These are phyloP conservation scores for Smithornis capensis DNA, from an alignment of 2,113 vertebrate genomes.

Conservation along the genomic window DNA sequence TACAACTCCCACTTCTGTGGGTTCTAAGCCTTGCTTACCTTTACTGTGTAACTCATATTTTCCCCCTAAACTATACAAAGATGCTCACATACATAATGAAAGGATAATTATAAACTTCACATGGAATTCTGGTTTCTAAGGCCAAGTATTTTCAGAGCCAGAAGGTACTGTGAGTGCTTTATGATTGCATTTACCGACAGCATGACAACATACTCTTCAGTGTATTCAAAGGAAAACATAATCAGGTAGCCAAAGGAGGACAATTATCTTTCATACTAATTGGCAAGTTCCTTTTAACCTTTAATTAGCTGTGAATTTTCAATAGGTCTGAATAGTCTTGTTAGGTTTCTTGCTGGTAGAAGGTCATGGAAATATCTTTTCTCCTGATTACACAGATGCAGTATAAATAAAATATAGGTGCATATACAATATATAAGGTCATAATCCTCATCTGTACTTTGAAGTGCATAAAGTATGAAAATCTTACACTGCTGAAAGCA, in stretches of 20 bases:
- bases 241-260: conserved; percentile 71
- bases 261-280: conserved; percentile 75
- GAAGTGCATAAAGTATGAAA: conserved; percentile 43
- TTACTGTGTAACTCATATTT: not conserved
- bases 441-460: conserved; percentile 41
- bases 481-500: conserved; percentile 36
- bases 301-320: conserved; percentile 77
- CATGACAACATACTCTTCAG: conserved; percentile 50
- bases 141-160: conserved; percentile 41
- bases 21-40: not conserved
- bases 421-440: conserved; percentile 34
- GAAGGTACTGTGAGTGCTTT: not conserved
- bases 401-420: conserved; percentile 67
- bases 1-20: not conserved
- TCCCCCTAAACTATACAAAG: not conserved
- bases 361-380: conserved; percentile 65
- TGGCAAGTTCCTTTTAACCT: conserved; percentile 74
- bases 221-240: conserved; percentile 60
- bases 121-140: conserved; percentile 30
- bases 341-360: conserved; percentile 66
- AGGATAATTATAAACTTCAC: conserved; percentile 3
- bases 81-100: not conserved
- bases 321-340: conserved; percentile 53
- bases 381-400: conserved; percentile 43
- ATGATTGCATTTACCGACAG: conserved; percentile 55